Evolutionary conservation across 2,797 vertebrate species (phyloP), one percentile per base, ranked within the genome.

Genomic region (Heterohyrax brucei): DNA sequence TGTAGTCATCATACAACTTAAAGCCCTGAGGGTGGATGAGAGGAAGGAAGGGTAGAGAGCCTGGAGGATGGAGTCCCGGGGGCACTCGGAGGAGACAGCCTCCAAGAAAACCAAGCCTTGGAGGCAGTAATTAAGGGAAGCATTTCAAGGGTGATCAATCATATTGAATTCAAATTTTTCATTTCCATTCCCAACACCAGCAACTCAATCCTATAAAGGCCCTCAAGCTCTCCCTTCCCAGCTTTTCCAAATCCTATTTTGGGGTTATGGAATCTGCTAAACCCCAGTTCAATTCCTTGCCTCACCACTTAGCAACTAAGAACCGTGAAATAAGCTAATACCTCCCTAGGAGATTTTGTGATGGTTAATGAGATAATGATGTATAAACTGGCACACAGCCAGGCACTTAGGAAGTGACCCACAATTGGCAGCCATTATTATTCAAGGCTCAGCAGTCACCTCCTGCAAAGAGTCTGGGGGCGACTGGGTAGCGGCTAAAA

Each of bases 391-490:
- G 84, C 62, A 48, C 73, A 70, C 30, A 30, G 89, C 39, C 96
- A 28, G 85, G 86, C 72, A 53, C 93, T 89, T 62, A 61, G 91
- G 56, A 76, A 86, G 83, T n/a, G 91, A 89, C 19, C 66, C 44
- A 7, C 93, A 30, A 50, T 30, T 26, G 91, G 83, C 94, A 94
- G 93, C 89, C 95, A 91, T 93, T 88, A 84, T 75, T n/a, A 88
- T 88, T 91, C 96, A 95, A 88, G 96, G 50, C 91, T 50, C 90
- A 44, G 73, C 86, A 50, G 76, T 82, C 14, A 9, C 91, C 88
- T 77, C 80, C 70, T 50, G 73, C 56, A 14, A 76, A 77, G 85
- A 24, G 18, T 39, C 62, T 24, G 72, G n/a, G n/a, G 61, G 33
- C 79, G 26, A 22, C 83, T 3, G 0, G 1, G 24, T 39, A 1